A percentile compares a stretch with the other conserved stretches of the same genome.
phyloP scores from a whole-genome alignment of 2,113 vertebrate genomes.

The Takifugu bimaculatus region DNA sequence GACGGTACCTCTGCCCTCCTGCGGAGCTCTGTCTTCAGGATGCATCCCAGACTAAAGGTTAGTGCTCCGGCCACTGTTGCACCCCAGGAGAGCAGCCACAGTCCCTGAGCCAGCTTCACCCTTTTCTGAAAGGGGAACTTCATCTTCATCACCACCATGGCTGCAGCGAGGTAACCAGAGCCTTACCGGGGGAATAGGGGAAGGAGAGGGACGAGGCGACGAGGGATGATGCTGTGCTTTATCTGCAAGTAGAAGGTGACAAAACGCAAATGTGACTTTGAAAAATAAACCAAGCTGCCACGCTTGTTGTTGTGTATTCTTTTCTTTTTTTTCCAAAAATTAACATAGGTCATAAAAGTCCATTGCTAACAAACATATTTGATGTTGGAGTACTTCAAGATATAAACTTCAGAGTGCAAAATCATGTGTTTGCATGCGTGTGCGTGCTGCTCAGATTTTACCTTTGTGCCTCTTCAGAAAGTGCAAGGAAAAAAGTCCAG shows the following conservation, averaged over 20 bases:
- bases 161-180: slow-evolving; percentile 37
- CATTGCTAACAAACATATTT: background rate
- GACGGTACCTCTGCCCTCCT: slow-evolving; percentile 74
- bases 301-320: too few relatives aligned
- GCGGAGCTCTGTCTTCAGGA: slow-evolving; percentile 80
- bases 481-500: slow-evolving; percentile 55
- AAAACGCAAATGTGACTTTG: slow-evolving; percentile 3
- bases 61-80: slow-evolving; percentile 72
- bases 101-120: slow-evolving; percentile 78
- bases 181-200: slow-evolving; percentile 53
- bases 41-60: slow-evolving; percentile 77
- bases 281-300: background rate
- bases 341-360: background rate
- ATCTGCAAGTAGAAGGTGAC: slow-evolving; percentile 36
- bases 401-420: background rate
- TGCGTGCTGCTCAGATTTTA: slow-evolving; percentile 31
- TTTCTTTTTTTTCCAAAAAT: background rate
- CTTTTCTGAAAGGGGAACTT: slow-evolving; percentile 80
- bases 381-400: slow-evolving; percentile 3
- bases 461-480: slow-evolving; percentile 56
- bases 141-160: slow-evolving; percentile 80
- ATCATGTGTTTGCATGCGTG: background rate
- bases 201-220: slow-evolving; percentile 38
- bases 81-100: slow-evolving; percentile 82
- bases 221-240: slow-evolving; percentile 39